Conservation (phyloP, 2,888 invertebrate species). For the Theretra japonica region DNA sequence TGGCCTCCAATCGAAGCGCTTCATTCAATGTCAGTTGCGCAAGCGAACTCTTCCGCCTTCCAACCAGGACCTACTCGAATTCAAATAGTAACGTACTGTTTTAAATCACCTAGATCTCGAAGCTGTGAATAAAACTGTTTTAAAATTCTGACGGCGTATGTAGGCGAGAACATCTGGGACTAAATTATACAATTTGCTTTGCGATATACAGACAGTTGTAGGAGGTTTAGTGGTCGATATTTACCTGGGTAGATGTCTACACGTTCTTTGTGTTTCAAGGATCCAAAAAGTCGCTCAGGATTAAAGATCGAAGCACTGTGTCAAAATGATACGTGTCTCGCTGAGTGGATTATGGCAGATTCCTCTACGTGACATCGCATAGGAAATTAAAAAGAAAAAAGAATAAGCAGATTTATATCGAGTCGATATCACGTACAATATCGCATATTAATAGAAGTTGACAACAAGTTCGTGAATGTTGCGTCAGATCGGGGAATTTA, state of each 20-base stretch:
- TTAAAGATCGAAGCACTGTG: neutral
- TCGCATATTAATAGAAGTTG: slow-evolving; percentile 10
- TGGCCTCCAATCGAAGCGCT: slow-evolving; percentile 75
- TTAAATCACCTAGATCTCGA: slow-evolving; percentile 10
- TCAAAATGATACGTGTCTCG: slow-evolving; percentile 3
- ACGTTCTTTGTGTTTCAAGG: neutral
- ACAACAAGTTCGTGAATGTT: slow-evolving; percentile 22
- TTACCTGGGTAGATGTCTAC: too few relatives aligned
- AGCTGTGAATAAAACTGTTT: neutral
- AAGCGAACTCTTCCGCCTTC: slow-evolving; percentile 81
- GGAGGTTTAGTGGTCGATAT: too few relatives aligned
- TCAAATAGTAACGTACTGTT: slow-evolving; percentile 59
- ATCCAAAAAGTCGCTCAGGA: neutral
- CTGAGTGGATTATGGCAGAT: neutral
- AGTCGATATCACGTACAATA: slow-evolving; percentile 38
- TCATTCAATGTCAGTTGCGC: slow-evolving; percentile 83
- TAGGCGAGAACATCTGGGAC: too few relatives aligned
- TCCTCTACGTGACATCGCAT: slow-evolving; percentile 29
- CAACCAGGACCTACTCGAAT: slow-evolving; percentile 71
- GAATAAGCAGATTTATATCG: slow-evolving; percentile 16
- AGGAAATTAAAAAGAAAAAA: slow-evolving; percentile 2
- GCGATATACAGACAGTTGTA: too few relatives aligned
- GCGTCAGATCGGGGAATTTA: slow-evolving; percentile 29
- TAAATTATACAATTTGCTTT: too few relatives aligned
- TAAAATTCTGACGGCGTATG: too few relatives aligned